These are phyloP conservation scores for Leptestheria dahalacensis DNA, from an alignment of 1,140 invertebrate genomes.

Conservation along the genomic window DNA sequence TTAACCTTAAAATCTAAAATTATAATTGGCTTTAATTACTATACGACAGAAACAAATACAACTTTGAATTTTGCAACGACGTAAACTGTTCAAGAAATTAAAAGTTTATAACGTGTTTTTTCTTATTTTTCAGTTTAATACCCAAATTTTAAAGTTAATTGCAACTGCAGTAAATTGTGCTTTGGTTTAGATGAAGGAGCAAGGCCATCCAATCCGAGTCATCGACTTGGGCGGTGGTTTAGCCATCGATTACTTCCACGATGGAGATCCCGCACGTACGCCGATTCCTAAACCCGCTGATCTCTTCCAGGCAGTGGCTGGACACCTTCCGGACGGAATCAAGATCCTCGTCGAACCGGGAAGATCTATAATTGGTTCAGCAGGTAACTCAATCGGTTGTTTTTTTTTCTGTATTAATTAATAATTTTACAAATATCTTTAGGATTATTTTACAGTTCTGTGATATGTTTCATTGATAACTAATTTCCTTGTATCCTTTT, in stretches of 20 bases:
- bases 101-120: too few species aligned
- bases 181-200: constrained; percentile 1
- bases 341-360: constrained; percentile 31
- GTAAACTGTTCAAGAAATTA: too few species aligned
- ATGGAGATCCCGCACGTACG: constrained; percentile 15
- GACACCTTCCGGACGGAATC: constrained; percentile 17
- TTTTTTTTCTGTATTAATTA: constrained; percentile 8
- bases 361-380: constrained; percentile 28
- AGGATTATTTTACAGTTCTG: too few species aligned
- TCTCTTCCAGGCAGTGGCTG: constrained; percentile 18
- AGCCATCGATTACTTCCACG: constrained; percentile 25
- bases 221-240: constrained; percentile 31
- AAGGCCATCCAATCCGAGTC: constrained; percentile 17
- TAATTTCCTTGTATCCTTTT: too few species aligned
- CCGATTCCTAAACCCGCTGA: constrained; percentile 20
- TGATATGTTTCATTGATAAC: too few species aligned
- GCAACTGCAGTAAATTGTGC: background rate
- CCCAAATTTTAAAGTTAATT: background rate
- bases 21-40: too few species aligned
- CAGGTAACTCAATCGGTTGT: constrained; percentile 28
- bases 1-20: too few species aligned
- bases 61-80: too few species aligned
- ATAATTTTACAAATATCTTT: background rate
- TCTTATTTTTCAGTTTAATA: background rate
- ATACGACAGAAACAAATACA: too few species aligned